Conservation (phyloP, 2,888 invertebrate genomes). For the Vandiemenella viatica region DNA sequence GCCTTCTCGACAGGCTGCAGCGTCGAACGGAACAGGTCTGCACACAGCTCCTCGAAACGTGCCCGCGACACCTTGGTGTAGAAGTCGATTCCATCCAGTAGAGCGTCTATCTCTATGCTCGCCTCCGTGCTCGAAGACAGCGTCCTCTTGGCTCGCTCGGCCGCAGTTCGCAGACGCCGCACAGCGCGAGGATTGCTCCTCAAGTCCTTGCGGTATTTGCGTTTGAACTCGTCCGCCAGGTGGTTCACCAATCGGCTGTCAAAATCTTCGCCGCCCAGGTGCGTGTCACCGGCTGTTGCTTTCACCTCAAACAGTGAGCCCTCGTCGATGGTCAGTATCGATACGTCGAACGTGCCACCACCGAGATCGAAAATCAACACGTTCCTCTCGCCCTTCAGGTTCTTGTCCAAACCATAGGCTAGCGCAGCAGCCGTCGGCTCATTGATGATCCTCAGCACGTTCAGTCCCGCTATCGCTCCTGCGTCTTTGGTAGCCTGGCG, state of each 20-base stretch:
- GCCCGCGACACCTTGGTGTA: constrained; percentile 61
- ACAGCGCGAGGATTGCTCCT: constrained; percentile 46
- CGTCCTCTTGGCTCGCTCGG: constrained; percentile 63
- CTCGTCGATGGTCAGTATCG: constrained; percentile 35
- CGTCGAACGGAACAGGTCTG: constrained; percentile 55
- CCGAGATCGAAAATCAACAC: constrained; percentile 41
- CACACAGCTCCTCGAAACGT: constrained; percentile 53
- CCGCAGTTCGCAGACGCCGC: constrained; percentile 55
- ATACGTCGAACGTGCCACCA: constrained; percentile 45
- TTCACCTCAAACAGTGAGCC: constrained; percentile 61
- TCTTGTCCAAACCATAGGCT: constrained; percentile 35
- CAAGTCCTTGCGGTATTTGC: constrained; percentile 58
- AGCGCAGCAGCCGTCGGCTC: constrained; percentile 56
- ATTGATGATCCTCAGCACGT: constrained; percentile 78
- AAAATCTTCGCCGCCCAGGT: constrained; percentile 64
- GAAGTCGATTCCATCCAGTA: constrained; percentile 57
- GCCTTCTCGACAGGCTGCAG: constrained; percentile 66
- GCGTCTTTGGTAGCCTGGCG: constrained; percentile 68
- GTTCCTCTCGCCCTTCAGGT: constrained; percentile 39
- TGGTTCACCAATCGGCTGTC: constrained; percentile 65
- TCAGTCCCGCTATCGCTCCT: constrained; percentile 51
- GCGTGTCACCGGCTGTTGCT: constrained; percentile 69
- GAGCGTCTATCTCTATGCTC: constrained; percentile 56
- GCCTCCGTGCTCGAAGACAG: constrained; percentile 63
- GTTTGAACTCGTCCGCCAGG: constrained; percentile 62